Percentiles rank a stretch among this genome's conserved stretches.
These are phyloP conservation scores for Phrixothrix hirtus DNA, from an alignment of 2,888 invertebrate species.

Conservation along the genomic window DNA sequence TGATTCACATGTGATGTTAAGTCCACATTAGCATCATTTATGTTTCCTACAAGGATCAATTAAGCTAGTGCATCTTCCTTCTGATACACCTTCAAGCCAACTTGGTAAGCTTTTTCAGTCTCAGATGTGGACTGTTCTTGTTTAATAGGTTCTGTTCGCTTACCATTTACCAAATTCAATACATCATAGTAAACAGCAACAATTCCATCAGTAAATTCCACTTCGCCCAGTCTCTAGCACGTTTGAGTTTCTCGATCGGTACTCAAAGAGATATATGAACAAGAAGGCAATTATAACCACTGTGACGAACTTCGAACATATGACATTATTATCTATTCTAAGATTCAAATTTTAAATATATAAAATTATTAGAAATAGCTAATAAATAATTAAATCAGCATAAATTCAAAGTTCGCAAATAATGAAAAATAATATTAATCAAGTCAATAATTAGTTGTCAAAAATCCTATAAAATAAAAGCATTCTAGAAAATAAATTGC, in stretches of 20 bases:
- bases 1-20: background rate
- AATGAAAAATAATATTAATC: too few species aligned
- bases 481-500: too few species aligned
- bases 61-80: background rate
- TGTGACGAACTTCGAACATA: too few species aligned
- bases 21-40: constrained; percentile 1
- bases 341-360: too few species aligned
- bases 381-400: too few species aligned
- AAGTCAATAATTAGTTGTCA: too few species aligned
- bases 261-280: background rate
- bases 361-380: too few species aligned
- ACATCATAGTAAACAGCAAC: constrained; percentile 1
- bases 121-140: background rate
- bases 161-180: background rate
- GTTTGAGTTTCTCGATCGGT: constrained; percentile 1
- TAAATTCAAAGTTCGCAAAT: too few species aligned
- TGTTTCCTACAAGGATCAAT: background rate
- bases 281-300: too few species aligned
- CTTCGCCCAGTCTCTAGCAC: background rate
- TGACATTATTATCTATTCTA: too few species aligned
- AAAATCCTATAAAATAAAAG: too few species aligned
- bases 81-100: background rate
- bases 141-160: background rate
- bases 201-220: background rate
- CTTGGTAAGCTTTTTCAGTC: background rate